phyloP scores from a whole-genome alignment of 2,888 invertebrate genomes.

The Xestia xanthographa region DNA sequence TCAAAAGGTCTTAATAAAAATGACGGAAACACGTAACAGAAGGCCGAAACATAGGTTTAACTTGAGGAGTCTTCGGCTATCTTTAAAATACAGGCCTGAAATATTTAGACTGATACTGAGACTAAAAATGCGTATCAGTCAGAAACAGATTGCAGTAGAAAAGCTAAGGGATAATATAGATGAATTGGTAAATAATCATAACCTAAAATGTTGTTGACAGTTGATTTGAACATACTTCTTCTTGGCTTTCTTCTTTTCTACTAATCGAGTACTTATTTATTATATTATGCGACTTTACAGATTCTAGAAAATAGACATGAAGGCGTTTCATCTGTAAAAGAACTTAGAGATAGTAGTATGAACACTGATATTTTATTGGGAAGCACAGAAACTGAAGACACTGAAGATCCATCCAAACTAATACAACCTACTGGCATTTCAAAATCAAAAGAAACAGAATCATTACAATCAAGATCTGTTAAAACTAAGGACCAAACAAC shows the following conservation, averaged over 20 bases:
- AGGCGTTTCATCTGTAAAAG: constrained; percentile 46
- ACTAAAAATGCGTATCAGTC: constrained; percentile 89
- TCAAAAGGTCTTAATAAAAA: constrained; percentile 36
- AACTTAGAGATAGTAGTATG: constrained; percentile 6
- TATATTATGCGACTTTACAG: constrained; percentile 26
- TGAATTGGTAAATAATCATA: constrained; percentile 83
- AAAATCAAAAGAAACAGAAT: constrained; percentile 13
- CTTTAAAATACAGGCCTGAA: constrained; percentile 91
- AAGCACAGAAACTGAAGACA: neutral
- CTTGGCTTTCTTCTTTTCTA: neutral
- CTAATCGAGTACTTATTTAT: neutral
- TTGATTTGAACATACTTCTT: neutral
- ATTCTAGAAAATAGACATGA: constrained; percentile 24
- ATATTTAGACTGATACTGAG: constrained; percentile 90
- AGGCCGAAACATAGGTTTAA: constrained; percentile 66
- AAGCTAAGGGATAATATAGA: constrained; percentile 91
- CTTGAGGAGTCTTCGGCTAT: constrained; percentile 77
- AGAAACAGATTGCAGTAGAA: constrained; percentile 90
- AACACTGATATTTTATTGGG: constrained; percentile 11
- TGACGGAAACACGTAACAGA: constrained; percentile 62
- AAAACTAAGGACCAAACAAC: constrained; percentile 61
- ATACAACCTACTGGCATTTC: neutral
- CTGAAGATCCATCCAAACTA: neutral
- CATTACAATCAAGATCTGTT: constrained; percentile 14
- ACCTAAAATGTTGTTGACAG: constrained; percentile 2